Evolutionary conservation across 2,797 vertebrate species (phyloP).

Genomic region (Malurus leucopterus): DNA sequence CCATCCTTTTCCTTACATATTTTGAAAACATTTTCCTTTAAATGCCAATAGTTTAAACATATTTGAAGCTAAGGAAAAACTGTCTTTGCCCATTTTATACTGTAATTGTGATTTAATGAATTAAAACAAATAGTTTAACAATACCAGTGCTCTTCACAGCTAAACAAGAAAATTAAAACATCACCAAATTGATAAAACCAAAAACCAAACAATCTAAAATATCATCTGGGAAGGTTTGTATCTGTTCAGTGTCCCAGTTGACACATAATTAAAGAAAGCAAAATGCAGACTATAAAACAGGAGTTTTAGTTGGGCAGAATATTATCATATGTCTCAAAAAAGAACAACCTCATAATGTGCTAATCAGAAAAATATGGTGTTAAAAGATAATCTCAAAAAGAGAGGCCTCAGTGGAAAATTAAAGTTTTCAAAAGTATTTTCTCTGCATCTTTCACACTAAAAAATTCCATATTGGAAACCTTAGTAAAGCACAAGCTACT

Average conservation of each 20-base stretch:
- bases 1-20: neutral
- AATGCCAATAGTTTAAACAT: neutral
- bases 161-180: neutral
- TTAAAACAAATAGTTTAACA: neutral
- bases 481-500: neutral
- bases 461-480: neutral
- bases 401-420: neutral
- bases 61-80: neutral
- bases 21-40: neutral
- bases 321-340: neutral
- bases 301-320: neutral
- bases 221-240: neutral
- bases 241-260: neutral
- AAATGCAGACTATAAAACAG: neutral
- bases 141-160: neutral
- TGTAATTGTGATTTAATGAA: neutral
- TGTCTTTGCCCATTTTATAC: neutral
- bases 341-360: neutral
- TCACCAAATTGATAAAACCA: neutral
- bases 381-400: neutral
- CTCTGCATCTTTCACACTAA: neutral
- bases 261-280: neutral
- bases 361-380: neutral
- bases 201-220: neutral
- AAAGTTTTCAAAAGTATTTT: neutral